phyloP scores from a whole-genome alignment of 2,888 invertebrate species.

The Pterobdella sp. region DNA sequence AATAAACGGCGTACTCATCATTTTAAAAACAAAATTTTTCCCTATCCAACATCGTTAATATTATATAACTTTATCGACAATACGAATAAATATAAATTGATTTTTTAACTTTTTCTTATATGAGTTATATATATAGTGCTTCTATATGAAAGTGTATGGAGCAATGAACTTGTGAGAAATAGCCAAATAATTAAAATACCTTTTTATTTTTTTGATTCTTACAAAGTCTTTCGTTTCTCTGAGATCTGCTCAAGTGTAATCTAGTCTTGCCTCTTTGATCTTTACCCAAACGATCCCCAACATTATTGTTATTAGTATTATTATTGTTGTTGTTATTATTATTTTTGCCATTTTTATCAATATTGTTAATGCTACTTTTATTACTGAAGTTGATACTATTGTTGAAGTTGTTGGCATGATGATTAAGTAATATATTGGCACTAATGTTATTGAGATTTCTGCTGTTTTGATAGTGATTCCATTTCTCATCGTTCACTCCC shows the following conservation, averaged over 20 bases:
- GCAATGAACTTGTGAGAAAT: too few relatives aligned
- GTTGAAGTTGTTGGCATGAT: neutral
- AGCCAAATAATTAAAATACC: too few relatives aligned
- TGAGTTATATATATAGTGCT: too few relatives aligned
- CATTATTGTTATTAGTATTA: neutral
- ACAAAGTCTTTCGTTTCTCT: neutral
- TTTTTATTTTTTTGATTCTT: neutral
- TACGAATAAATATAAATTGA: too few relatives aligned
- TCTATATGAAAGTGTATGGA: too few relatives aligned
- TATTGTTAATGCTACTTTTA: neutral
- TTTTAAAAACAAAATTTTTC: too few relatives aligned
- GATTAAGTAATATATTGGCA: neutral
- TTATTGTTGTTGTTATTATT: neutral
- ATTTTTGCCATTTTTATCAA: neutral
- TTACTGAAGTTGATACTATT: neutral
- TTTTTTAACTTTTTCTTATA: too few relatives aligned
- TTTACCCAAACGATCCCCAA: too few relatives aligned
- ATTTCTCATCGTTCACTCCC: constrained; percentile 16
- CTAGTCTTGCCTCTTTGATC: neutral
- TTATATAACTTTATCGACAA: too few relatives aligned
- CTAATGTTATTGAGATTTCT: neutral
- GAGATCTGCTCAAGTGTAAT: neutral
- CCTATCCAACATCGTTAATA: too few relatives aligned
- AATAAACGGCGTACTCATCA: too few relatives aligned
- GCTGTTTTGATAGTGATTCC: constrained; percentile 4